phyloP scores from a whole-genome alignment of 2,113 vertebrate genomes.

The Ariopsis seemanni region DNA sequence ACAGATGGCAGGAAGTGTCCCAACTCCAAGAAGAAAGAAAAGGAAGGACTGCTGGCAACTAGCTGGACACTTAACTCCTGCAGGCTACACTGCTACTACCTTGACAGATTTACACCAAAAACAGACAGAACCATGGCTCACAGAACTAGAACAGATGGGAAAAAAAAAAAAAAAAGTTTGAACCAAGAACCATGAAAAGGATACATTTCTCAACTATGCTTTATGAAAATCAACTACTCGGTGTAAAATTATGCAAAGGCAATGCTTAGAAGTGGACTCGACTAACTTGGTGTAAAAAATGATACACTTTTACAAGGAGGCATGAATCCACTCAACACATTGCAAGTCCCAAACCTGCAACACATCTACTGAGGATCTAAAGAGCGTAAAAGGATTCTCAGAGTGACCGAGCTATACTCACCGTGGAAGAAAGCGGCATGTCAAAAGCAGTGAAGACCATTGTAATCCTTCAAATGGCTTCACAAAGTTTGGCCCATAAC shows the following conservation, averaged over 20 bases:
- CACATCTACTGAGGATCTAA: not conserved
- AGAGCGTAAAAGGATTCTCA: slow-evolving; percentile 34
- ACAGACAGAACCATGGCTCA: not conserved
- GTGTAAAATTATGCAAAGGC: not conserved
- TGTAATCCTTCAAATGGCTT: slow-evolving; percentile 64
- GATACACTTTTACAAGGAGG: not conserved
- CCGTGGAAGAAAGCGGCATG: slow-evolving; percentile 74
- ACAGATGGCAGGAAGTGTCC: slow-evolving; percentile 61
- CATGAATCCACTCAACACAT: not conserved
- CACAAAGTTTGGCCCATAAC: slow-evolving; percentile 61
- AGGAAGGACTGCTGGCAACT: slow-evolving; percentile 24
- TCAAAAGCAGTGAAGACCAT: slow-evolving; percentile 76
- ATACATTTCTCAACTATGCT: not conserved
- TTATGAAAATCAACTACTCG: not conserved
- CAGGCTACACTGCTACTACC: not conserved
- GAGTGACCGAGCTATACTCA: slow-evolving; percentile 61
- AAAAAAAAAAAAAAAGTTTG: no score
- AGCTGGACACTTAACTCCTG: not conserved
- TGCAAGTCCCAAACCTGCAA: not conserved
- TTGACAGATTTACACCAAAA: not conserved
- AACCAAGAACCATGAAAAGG: not conserved
- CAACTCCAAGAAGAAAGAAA: slow-evolving; percentile 30
- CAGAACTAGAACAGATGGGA: not conserved
- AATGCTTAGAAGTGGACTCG: no score
- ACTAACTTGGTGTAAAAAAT: not conserved